Conservation (phyloP, 2,888 invertebrate genomes). For the Diploptera punctata region DNA sequence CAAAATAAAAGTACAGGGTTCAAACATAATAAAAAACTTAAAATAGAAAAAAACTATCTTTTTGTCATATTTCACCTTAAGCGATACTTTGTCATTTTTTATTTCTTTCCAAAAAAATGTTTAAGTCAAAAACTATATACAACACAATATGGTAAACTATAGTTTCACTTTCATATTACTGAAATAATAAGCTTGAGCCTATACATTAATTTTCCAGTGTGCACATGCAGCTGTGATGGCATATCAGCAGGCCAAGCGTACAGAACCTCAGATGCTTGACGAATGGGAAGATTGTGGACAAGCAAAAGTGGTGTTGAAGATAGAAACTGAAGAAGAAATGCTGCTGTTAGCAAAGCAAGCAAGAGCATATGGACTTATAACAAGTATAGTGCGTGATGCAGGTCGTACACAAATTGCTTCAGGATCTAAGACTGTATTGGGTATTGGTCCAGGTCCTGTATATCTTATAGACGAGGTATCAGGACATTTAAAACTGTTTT, state of each 20-base stretch:
- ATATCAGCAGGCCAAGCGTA: constrained; percentile 61
- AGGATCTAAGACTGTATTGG: constrained; percentile 74
- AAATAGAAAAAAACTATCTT: too few relatives aligned
- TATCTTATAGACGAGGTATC: constrained; percentile 66
- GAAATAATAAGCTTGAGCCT: too few relatives aligned
- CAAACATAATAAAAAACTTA: too few relatives aligned
- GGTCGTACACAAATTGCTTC: constrained; percentile 73
- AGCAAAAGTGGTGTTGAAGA: constrained; percentile 75
- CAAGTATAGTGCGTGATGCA: constrained; percentile 71
- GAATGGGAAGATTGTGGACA: constrained; percentile 72
- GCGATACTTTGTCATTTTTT: too few relatives aligned
- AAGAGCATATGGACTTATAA: constrained; percentile 57
- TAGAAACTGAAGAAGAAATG: constrained; percentile 60
- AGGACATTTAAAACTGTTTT: constrained; percentile 69
- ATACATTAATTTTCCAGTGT: too few relatives aligned
- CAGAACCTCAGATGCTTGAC: constrained; percentile 57
- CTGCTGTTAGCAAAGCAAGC: constrained; percentile 61
- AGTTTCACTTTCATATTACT: too few relatives aligned
- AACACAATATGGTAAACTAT: too few relatives aligned
- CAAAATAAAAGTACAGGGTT: too few relatives aligned
- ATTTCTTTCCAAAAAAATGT: too few relatives aligned
- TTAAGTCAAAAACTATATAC: too few relatives aligned
- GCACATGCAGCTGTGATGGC: constrained; percentile 78
- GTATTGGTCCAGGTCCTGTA: constrained; percentile 72
- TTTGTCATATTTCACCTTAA: too few relatives aligned